Percentiles rank a stretch among this genome's conserved stretches.
Conservation (phyloP, 2,888 invertebrate species). For the Orgyia antiqua region DNA sequence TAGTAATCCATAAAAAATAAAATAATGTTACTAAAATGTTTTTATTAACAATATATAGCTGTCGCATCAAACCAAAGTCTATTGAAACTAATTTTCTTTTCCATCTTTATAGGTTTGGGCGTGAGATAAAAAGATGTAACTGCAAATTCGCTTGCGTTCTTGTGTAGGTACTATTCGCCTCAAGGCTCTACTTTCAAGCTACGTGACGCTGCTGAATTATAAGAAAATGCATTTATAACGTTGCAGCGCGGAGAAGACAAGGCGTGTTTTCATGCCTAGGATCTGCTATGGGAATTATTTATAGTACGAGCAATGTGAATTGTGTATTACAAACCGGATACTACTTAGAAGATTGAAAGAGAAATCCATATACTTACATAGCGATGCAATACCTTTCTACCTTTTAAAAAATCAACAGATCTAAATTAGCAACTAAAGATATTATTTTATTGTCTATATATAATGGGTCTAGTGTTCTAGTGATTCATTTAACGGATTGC, state of each 20-base stretch:
- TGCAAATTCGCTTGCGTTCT: constrained; percentile 71
- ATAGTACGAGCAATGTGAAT: constrained; percentile 48
- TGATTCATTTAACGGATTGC: no score
- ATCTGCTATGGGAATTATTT: constrained; percentile 30
- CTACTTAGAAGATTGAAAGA: constrained; percentile 8
- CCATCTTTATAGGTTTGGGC: constrained; percentile 56
- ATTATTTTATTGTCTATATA: no score
- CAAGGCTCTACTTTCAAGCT: constrained; percentile 47
- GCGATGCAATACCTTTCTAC: no score
- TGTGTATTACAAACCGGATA: constrained; percentile 20
- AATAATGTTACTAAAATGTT: no score
- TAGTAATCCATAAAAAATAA: no score
- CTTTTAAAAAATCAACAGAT: no score
- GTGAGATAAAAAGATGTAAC: constrained; percentile 68
- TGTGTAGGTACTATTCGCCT: constrained; percentile 49
- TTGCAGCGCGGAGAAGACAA: constrained; percentile 49
- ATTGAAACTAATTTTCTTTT: constrained; percentile 61
- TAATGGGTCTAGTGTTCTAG: no score
- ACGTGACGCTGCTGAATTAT: constrained; percentile 76
- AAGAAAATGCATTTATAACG: constrained; percentile 75
- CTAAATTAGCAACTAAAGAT: no score
- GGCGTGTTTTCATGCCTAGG: constrained; percentile 57
- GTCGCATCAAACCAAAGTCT: no score
- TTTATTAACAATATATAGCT: no score
- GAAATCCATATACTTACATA: no score